Evolutionary conservation across 2,113 vertebrate species (phyloP), one percentile per base, ranked within the genome.

Genomic region (Tinamus guttatus): DNA sequence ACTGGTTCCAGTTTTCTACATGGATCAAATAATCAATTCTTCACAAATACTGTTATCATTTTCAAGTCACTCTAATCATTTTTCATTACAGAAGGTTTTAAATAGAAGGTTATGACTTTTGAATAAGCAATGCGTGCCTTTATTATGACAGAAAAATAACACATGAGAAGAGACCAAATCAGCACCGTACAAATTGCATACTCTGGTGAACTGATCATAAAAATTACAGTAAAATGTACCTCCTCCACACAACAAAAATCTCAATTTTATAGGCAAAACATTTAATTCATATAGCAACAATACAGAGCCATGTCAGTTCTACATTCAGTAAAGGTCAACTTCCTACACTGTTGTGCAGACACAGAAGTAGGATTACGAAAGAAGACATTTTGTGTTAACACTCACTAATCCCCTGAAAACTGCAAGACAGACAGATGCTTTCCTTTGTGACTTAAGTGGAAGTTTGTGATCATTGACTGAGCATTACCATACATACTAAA

Each of bases 261-360:
- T 71, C 63, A 74, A 90, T 21, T 38, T 76, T 22, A 60, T 73
- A 21, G 32, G 70, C 67, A 93, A 91, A 94, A 51, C n/a, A 70
- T 60, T 64, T 83, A 54, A 80, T 77, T 91, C 28, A 59, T 16
- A 80, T 13, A 36, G 36, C 87, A 91, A 83, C 82, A 91, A 68
- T 3, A 3, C 47, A 75, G 51, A 81, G 20, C 6, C 32, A n/a
- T 5, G 25, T 75, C 84, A 71, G 56, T 34, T 84, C 41, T 81
- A 40, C 30, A 15, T 18, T 87, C 51, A 69, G 41, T 70, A 78
- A 90, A 97, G 74, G 83, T 68, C 86, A 95, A 76, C 86, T 79
- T 86, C 47, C 77, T 81, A 32, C 52, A 62, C 15, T 2, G 14
- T 8, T 30, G 25, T 81, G n/a, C 40, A 91, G 47, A 73, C 38